phyloP scores from a whole-genome alignment of 1,140 invertebrate genomes.

The Oryctes rhinoceros region DNA sequence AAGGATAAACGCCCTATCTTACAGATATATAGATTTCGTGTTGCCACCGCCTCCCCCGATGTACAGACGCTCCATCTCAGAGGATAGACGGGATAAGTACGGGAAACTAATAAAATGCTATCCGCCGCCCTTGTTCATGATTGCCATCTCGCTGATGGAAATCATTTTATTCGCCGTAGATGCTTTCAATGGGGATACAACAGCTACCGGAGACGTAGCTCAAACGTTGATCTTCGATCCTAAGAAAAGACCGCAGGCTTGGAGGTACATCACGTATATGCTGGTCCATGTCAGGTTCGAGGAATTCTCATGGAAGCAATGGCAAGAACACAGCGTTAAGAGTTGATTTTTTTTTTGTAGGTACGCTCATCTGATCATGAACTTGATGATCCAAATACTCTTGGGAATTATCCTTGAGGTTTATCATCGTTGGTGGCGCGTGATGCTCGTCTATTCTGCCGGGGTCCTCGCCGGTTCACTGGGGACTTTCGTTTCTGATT shows the following conservation, averaged over 20 bases:
- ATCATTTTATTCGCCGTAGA: slow-evolving; percentile 76
- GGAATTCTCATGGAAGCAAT: slow-evolving; percentile 51
- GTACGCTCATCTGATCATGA: slow-evolving; percentile 58
- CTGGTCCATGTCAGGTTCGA: slow-evolving; percentile 90
- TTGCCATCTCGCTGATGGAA: slow-evolving; percentile 77
- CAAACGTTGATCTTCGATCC: slow-evolving; percentile 91
- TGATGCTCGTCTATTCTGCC: slow-evolving; percentile 80
- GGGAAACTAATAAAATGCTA: neutral
- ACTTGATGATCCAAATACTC: slow-evolving; percentile 93
- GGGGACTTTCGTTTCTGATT: slow-evolving; percentile 89
- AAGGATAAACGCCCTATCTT: neutral
- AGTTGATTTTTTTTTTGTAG: neutral
- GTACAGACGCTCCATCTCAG: neutral
- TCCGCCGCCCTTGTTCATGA: slow-evolving; percentile 45
- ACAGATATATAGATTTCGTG: neutral
- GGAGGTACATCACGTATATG: slow-evolving; percentile 94
- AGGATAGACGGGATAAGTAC: neutral
- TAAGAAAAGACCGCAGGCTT: slow-evolving; percentile 83
- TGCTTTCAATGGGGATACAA: slow-evolving; percentile 56
- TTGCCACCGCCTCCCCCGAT: neutral
- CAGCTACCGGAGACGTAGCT: slow-evolving; percentile 75
- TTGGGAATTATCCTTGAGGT: slow-evolving; percentile 93
- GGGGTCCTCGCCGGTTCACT: slow-evolving; percentile 87
- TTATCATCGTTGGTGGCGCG: slow-evolving; percentile 94
- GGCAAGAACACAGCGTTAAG: neutral